Conservation (phyloP, 1,140 invertebrate genomes). For the Sitophilus oryzae region DNA sequence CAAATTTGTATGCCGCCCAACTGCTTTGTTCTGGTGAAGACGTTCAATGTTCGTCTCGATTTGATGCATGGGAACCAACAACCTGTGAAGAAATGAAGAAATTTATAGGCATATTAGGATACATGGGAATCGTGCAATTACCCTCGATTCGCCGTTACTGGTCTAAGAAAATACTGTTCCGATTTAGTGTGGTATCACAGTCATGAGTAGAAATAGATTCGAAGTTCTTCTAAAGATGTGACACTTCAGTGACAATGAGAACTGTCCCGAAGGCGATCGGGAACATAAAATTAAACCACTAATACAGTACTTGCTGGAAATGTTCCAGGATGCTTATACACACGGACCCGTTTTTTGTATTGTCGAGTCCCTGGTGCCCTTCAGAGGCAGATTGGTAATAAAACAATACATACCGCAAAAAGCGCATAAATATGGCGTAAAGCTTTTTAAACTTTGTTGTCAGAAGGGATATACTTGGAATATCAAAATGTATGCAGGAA, state of each 20-base stretch:
- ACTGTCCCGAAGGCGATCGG: not conserved
- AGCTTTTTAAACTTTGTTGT: conserved; percentile 40
- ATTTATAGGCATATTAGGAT: conserved; percentile 7
- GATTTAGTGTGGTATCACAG: not conserved
- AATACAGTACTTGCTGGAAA: conserved; percentile 18
- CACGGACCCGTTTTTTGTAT: conserved; percentile 26
- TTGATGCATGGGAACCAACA: conserved; percentile 1
- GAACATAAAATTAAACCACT: conserved; percentile 23
- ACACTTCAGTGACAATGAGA: conserved; percentile 15
- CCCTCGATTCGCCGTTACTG: conserved; percentile 5
- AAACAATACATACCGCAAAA: conserved; percentile 18
- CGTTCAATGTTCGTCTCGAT: not conserved
- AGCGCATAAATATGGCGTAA: conserved; percentile 30
- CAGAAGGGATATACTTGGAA: conserved; percentile 36
- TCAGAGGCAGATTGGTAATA: conserved; percentile 24
- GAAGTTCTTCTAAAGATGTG: conserved; percentile 13
- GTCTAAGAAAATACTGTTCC: conserved; percentile 7
- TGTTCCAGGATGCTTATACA: conserved; percentile 15
- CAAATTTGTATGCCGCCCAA: conserved; percentile 3
- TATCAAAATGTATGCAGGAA: conserved; percentile 36
- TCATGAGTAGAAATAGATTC: conserved; percentile 12
- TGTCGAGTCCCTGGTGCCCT: conserved; percentile 40
- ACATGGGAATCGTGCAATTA: conserved; percentile 13
- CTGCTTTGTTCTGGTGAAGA: not conserved
- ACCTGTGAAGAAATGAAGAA: not conserved